Base-by-base conservation (phyloP, 1,140 invertebrate genomes). In the Leucophenga varia region DNA sequence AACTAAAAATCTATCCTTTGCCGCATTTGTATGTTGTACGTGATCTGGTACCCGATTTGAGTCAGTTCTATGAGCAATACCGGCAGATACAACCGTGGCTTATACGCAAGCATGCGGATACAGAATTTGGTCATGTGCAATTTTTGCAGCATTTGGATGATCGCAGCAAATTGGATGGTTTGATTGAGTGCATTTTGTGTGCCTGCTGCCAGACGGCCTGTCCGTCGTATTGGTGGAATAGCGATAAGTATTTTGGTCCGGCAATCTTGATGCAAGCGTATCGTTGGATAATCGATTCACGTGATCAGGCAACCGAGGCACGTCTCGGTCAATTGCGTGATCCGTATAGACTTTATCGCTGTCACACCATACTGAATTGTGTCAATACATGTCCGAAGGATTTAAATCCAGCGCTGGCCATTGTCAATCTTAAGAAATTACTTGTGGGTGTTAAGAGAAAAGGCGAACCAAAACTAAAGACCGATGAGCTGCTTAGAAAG, bases 21-120 rank as follows among this genome's bases (percentile, higher is more conserved):
- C 96, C 96, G 1, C 95, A 98, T 70, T 95, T 98, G 92, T 98
- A 96, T 75, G 93, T 98, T 2, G 85, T 97, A 3, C 96, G 97
- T 74, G 96, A 98, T 79, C 78, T 98, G 32, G 92, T 98, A 2
- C 92, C 94, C 9, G 93, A 97, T 77, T 84, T 98, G 79, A 90
- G 80, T 41, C 90, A 94, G 65, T 98, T 98, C 76, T 96, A 95
- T 65, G 81, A 85, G 25, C 96, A 98, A 75, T 97, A 98, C 74
- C 82, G 82, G 43, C 88, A 85, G 1, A 96, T 98, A 61, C 89
- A 97, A 64, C 96, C 96, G 0, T 98, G 92, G 86, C 77, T 98
- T 36, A 91, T 96, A 78, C 84, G 87, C 48, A 84, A 88, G 40
- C 61, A 77, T 6, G 74, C 79, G 34, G 80, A 84, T 10, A 75